Evolutionary conservation across 1,140 invertebrate genomes (phyloP).

Genomic region (Pristionchus pacificus): DNA sequence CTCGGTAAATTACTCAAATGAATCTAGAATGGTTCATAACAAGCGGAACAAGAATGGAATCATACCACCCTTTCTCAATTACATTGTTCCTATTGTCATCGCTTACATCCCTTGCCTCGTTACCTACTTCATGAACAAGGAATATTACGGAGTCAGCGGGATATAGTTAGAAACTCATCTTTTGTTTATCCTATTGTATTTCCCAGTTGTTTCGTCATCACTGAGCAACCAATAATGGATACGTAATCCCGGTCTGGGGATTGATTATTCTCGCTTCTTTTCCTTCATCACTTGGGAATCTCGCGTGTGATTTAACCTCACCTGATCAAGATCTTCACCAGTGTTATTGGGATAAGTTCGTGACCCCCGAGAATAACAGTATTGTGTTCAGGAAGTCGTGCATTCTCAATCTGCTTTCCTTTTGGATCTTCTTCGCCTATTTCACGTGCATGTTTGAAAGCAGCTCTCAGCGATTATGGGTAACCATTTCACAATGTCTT

Average conservation of each 20-base stretch:
- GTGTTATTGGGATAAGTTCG: conserved; percentile 25
- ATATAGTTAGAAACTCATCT: conserved; percentile 14
- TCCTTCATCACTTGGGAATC: conserved; percentile 24
- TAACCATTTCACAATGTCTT: too few species aligned
- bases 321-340: conserved; percentile 16
- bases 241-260: conserved; percentile 31
- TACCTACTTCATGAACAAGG: conserved; percentile 15
- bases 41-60: conserved; percentile 25
- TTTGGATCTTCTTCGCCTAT: conserved; percentile 23
- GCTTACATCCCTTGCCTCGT: conserved; percentile 7
- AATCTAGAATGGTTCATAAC: conserved; percentile 32
- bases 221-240: conserved; percentile 26
- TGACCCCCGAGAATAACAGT: background rate
- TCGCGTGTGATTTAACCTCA: conserved; percentile 23
- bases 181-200: background rate
- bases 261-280: conserved; percentile 11
- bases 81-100: conserved; percentile 26
- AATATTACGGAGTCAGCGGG: conserved; percentile 20
- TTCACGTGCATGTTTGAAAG: conserved; percentile 22
- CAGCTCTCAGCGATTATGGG: conserved; percentile 14
- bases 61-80: conserved; percentile 27
- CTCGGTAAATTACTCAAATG: too few species aligned
- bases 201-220: conserved; percentile 29
- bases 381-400: background rate
- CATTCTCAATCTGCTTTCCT: background rate